Base-by-base conservation (phyloP, 2,888 invertebrate genomes). In the Drosophila macrothrix region DNA sequence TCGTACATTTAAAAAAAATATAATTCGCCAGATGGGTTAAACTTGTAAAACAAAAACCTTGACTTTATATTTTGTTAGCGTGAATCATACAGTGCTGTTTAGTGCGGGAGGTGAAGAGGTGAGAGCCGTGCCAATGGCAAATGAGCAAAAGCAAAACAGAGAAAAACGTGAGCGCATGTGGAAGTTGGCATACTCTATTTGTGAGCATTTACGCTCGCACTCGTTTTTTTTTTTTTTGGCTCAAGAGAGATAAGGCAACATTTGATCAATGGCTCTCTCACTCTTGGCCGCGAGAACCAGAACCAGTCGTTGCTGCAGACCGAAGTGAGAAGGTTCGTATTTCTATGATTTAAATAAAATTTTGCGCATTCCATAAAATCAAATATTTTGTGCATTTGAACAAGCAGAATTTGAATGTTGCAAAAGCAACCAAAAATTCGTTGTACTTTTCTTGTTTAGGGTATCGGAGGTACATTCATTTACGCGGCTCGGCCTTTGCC, bases 51-150 rank as follows among this genome's bases (percentile, higher is more conserved):
- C 65, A 31, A 33, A 66, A 83, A 78, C 69, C 80, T 82, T 75
- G 76, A 87, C 80, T 82, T 87, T 78, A 87, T 84, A 82, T 84
- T 80, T 75, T 46, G 25, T 82, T 78, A 80, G 73, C 75, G 87
- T 84, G 84, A 84, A 76, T 84, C 84, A 84, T 68, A 29, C 50
- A 25, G 22, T n/a, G 52, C 43, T 28, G 56, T 39, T 41, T 12
- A 33, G 19, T 55, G 28, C 9, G n/a, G 19, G 25, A 22, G 25
- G 28, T 37, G 52, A 41, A 22, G 43, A 55, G 52, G 53, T 52
- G 39, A 60, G 35, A 53, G 53, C 29, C 58, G 50, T 53, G 56
- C 43, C 62, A 72, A 74, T 71, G 73, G 84, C 84, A 73, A 79
- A 80, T 67, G 63, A 69, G 66, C 7, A 35, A 74, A 67, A 73